Base-by-base conservation (phyloP, 2,888 invertebrate genomes). In the Lissocephala sabroskyi region DNA sequence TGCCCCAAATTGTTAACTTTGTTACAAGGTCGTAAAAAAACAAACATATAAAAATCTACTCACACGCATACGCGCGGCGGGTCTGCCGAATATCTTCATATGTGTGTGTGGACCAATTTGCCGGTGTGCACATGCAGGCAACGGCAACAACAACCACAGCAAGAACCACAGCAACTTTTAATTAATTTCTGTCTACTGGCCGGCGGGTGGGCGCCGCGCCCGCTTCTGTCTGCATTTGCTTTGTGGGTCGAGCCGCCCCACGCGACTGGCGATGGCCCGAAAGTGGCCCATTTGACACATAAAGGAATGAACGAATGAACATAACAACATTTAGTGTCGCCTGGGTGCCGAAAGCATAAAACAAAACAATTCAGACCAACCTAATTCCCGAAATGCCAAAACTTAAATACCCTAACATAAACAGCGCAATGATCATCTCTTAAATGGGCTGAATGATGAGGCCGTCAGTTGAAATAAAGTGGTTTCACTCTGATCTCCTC, bases 1-100 rank as follows among this genome's bases (percentile, higher is more conserved):
- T 64, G 65, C 49, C 58, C 76, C 64, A 68, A 71, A 73, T 65
- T 73, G 76, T 76, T 62, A 68, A 65, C 74, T 73, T 63, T 43
- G 52, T 56, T 56, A 64, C 74, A 71, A 71, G 71, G 71, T 73
- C 66, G 61, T 56, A 30, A 40, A 51, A 16, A 40, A 40, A 11
- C 16, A 45, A 33, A 23, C 35, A 53, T 17, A 44, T 33, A 39
- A 35, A 50, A 47, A 46, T 28, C 28, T 18, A 14, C 28, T 42
- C 47, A 46, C 47, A 50, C 42, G 48, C 28, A 53, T 28, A 49
- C 40, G 36, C 13, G 32, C n/a, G 26, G 41, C 41, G 56, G 17
- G 3, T 35, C 46, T 46, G 49, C 32, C n/a, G 17, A 18, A 13
- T 18, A 29, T 37, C 3, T 17, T n/a, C n/a, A 6, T 26, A 16